Evolutionary conservation across 2,888 invertebrate genomes (phyloP).

Genomic region (Parnassius apollo): DNA sequence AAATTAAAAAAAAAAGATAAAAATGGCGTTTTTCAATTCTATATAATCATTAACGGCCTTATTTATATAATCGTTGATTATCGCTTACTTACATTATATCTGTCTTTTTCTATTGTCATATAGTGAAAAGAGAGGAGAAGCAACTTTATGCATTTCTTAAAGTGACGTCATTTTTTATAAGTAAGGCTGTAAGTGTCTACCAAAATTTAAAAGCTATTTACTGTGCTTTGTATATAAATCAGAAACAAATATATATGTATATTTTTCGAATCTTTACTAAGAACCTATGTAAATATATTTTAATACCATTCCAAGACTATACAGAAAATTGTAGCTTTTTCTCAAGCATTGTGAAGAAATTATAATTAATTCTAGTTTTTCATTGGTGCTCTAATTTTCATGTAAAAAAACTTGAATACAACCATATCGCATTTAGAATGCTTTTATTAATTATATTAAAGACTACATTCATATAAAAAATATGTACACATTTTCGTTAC

Average conservation of each 20-base stretch:
- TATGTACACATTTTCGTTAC: too few relatives aligned
- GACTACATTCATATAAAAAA: not conserved
- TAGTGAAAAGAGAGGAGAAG: too few relatives aligned
- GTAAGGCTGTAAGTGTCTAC: too few relatives aligned
- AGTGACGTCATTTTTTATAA: too few relatives aligned
- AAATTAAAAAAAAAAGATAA: too few relatives aligned
- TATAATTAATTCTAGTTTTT: not conserved
- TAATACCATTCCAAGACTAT: constrained; percentile 24
- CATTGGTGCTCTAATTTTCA: constrained; percentile 27
- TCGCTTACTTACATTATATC: too few relatives aligned
- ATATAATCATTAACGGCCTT: too few relatives aligned
- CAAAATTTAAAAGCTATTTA: not conserved
- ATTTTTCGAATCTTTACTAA: constrained; percentile 31
- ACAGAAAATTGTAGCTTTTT: not conserved
- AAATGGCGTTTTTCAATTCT: too few relatives aligned
- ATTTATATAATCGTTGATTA: too few relatives aligned
- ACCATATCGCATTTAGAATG: constrained; percentile 18
- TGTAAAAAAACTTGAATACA: constrained; percentile 30
- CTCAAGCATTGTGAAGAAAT: not conserved
- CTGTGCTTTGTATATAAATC: not conserved
- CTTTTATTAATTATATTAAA: constrained; percentile 1
- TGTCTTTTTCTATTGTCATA: too few relatives aligned
- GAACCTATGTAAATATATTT: constrained; percentile 12
- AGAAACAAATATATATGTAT: constrained; percentile 17
- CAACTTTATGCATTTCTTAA: too few relatives aligned